Percentiles rank a stretch among this genome's conserved stretches.
Evolutionary conservation across 2,113 vertebrate genomes (phyloP).

Genomic region (Urocitellus parryii): DNA sequence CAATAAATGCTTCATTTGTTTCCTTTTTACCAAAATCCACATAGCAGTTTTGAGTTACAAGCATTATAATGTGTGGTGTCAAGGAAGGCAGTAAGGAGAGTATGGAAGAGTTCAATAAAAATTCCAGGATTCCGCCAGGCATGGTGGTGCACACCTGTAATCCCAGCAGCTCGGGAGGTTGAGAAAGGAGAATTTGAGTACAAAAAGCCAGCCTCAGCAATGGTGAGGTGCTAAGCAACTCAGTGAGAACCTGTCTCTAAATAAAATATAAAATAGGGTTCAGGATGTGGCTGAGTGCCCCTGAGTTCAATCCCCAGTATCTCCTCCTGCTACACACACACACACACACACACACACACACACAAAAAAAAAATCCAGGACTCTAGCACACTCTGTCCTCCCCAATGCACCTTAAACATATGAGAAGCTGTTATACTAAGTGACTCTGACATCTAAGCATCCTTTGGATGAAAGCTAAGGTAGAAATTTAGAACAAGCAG

Average conservation of each 20-base stretch:
- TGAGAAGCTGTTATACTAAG: not conserved
- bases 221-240: no score
- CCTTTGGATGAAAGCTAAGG: not conserved
- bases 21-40: not conserved
- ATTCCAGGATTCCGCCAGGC: no score
- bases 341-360: no score
- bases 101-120: not conserved
- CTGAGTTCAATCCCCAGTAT: no score
- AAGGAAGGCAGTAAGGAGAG: not conserved
- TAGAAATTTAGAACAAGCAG: not conserved
- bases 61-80: not conserved
- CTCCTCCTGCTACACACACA: no score
- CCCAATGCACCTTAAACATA: not conserved
- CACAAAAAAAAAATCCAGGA: not conserved
- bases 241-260: no score
- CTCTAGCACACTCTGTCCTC: not conserved
- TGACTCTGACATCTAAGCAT: not conserved
- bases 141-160: no score
- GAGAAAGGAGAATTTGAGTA: no score
- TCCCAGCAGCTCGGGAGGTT: no score
- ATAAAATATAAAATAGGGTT: no score
- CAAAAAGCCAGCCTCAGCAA: no score
- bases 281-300: no score
- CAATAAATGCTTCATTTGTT: not conserved
- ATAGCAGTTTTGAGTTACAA: not conserved